These are phyloP conservation scores for Actinia equina DNA, from an alignment of 64 coral and sea anemone species.

Conservation along the genomic window DNA sequence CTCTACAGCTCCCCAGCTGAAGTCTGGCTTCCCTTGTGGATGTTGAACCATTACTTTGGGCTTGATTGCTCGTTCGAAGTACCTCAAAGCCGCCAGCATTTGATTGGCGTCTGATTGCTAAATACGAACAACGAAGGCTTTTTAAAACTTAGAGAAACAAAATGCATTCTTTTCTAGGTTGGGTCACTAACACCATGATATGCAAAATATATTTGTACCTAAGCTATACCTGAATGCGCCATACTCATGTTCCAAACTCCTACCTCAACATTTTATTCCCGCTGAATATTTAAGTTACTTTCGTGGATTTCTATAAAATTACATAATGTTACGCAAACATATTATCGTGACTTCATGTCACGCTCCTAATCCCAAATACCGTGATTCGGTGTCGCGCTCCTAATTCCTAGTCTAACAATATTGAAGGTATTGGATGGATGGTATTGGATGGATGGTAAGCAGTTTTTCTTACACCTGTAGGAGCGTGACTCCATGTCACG, in stretches of 20 bases:
- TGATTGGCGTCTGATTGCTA: slow-evolving; percentile 84
- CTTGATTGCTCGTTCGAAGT: slow-evolving; percentile 72
- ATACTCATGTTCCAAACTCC: too few species aligned
- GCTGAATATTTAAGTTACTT: too few species aligned
- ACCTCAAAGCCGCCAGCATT: slow-evolving; percentile 68
- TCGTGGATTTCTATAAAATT: too few species aligned
- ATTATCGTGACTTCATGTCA: background rate
- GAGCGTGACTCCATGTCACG: background rate
- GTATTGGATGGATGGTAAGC: slow-evolving; percentile 53
- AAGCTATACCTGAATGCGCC: too few species aligned
- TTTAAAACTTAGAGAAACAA: background rate
- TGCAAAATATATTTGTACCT: too few species aligned
- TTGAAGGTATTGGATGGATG: slow-evolving; percentile 43
- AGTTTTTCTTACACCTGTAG: slow-evolving; percentile 27
- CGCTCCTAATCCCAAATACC: background rate
- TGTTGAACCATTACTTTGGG: background rate
- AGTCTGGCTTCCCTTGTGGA: slow-evolving; percentile 23
- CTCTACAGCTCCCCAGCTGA: slow-evolving; percentile 71
- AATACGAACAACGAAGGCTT: background rate
- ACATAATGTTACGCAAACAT: too few species aligned
- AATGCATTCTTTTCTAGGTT: background rate
- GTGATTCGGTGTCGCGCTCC: too few species aligned
- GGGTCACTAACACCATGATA: background rate
- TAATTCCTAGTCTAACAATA: slow-evolving; percentile 21
- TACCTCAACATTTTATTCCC: too few species aligned